Conservation (phyloP, 1,140 invertebrate genomes). For the Bombus difficillimus region DNA sequence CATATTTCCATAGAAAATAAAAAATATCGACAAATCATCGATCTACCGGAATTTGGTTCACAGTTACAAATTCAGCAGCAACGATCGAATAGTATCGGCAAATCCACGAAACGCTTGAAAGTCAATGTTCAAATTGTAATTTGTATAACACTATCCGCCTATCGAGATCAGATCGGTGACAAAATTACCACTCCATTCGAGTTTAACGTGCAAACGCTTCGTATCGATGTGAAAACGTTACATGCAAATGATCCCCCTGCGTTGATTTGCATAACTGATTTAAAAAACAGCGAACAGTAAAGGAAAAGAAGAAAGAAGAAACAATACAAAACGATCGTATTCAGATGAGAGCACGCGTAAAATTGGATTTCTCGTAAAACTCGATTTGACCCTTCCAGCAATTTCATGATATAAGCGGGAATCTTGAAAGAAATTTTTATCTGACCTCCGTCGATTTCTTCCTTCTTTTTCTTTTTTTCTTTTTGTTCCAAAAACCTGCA, state of each 20-base stretch:
- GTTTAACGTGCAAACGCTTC: neutral
- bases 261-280: neutral
- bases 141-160: neutral
- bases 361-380: neutral
- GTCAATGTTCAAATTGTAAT: neutral
- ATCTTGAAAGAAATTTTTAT: too few relatives aligned
- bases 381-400: neutral
- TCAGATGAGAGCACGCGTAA: neutral
- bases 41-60: neutral
- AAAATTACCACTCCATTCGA: neutral
- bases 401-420: neutral
- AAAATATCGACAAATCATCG: neutral
- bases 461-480: neutral
- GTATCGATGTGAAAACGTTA: neutral
- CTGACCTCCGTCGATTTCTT: neutral
- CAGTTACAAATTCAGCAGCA: neutral
- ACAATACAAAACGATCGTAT: neutral
- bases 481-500: neutral
- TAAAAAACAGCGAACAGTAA: neutral
- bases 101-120: neutral
- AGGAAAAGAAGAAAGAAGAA: neutral
- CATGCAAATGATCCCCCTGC: neutral
- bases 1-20: neutral
- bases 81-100: neutral
- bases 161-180: neutral